Evolutionary conservation across 2,888 invertebrate genomes (phyloP).

Genomic region (Cheiracanthium punctorium): DNA sequence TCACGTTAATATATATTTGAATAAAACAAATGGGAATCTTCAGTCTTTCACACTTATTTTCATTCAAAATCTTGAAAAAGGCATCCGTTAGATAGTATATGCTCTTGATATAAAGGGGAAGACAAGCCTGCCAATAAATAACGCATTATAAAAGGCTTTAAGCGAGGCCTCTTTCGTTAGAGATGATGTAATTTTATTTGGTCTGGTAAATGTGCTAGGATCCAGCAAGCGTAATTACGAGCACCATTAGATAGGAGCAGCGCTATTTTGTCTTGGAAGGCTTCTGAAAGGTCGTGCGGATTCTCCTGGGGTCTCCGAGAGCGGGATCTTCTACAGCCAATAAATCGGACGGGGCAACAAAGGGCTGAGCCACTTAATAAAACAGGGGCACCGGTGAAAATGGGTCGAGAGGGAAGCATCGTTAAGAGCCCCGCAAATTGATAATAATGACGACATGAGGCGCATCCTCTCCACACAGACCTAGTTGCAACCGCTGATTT

Average conservation of each 20-base stretch:
- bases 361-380: conserved; percentile 70
- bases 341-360: conserved; percentile 66
- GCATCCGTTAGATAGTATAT: too few species aligned
- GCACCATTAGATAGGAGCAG: conserved; percentile 53
- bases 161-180: conserved; percentile 32
- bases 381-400: conserved; percentile 47
- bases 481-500: conserved; percentile 59
- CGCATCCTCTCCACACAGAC: conserved; percentile 33
- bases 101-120: conserved; percentile 42
- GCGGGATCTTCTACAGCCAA: conserved; percentile 44
- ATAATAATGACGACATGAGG: conserved; percentile 69
- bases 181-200: conserved; percentile 64
- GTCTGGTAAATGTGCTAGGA: conserved; percentile 60
- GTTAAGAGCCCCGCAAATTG: conserved; percentile 65
- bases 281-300: conserved; percentile 50
- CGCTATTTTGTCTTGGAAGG: conserved; percentile 50
- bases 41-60: too few species aligned
- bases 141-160: conserved; percentile 61
- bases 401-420: conserved; percentile 59
- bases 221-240: conserved; percentile 41
- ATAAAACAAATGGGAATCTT: too few species aligned
- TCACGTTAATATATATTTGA: too few species aligned
- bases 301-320: conserved; percentile 44
- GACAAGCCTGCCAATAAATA: conserved; percentile 52
- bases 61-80: too few species aligned